Base-by-base conservation (phyloP, 2,888 invertebrate species). In the Acronicta alni region DNA sequence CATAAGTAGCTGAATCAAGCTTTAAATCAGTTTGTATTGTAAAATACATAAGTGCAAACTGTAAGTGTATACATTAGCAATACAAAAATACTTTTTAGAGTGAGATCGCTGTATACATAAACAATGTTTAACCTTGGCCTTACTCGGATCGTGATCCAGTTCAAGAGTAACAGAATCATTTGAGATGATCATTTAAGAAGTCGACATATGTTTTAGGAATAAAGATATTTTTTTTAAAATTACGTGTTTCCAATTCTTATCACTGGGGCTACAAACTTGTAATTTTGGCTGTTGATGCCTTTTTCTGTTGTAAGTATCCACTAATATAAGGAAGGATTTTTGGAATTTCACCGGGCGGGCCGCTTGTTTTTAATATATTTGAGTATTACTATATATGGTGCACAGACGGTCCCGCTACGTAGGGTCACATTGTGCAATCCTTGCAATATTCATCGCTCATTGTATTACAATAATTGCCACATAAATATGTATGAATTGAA, bases 401-500 rank as follows among this genome's bases (percentile, higher is more conserved):
- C 67, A 67, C 53, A 43, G 54, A 45, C 58, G 57, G 61, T 75
- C 75, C 80, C 73, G 74, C 68, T 79, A 80, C 71, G 72, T 69
- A 77, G 82, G 75, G 66, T 73, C 73, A 65, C 63, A 70, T 86
- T 89, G 83, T 81, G 84, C 81, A 90, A 90, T 87, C 72, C 70
- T 78, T 85, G 84, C 87, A 87, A 88, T 88, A 88, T 88, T 88
- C 88, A 89, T 88, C 84, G 82, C 79, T 86, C 88, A 91, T 91
- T 92, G 90, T 90, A 89, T 88, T 88, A 86, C 85, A 87, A 89
- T 90, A 91, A 92, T 91, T 90, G 86, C 83, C 80, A 74, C 87
- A 90, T 92, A 88, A 89, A 92, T 92, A 92, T 92, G 88, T 87
- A 92, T 92, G 91, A 87, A 86, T 83, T 83, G 84, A 85, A 84